Percentiles rank a stretch among this genome's conserved stretches.
Conservation (phyloP, 2,888 invertebrate species). For the Autographa pulchrina region DNA sequence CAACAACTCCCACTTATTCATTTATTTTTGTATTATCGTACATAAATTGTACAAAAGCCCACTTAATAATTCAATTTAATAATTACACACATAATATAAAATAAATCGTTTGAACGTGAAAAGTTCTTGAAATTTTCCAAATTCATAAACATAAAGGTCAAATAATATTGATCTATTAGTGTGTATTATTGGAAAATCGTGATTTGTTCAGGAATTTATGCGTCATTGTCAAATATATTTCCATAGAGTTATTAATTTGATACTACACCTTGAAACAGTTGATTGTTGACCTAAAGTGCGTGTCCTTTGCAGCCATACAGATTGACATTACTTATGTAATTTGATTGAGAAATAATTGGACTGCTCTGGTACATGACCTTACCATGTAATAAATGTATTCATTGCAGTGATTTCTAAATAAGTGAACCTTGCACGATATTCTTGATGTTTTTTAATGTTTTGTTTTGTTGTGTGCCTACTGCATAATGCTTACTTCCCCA, state of each 20-base stretch:
- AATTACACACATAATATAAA: not conserved
- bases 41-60: too few relatives aligned
- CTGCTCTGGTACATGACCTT: slow-evolving; percentile 8
- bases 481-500: not conserved
- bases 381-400: slow-evolving; percentile 27
- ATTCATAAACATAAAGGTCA: slow-evolving; percentile 50
- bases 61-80: not conserved
- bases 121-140: slow-evolving; percentile 36
- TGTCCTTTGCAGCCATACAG: slow-evolving; percentile 50
- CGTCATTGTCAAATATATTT: slow-evolving; percentile 72
- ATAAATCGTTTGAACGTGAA: slow-evolving; percentile 20
- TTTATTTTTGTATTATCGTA: too few relatives aligned
- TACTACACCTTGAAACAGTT: slow-evolving; percentile 59
- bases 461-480: not conserved
- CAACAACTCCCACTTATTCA: too few relatives aligned
- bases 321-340: slow-evolving; percentile 37
- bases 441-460: not conserved
- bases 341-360: slow-evolving; percentile 43
- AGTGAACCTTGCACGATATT: not conserved
- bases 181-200: slow-evolving; percentile 64
- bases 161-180: slow-evolving; percentile 59
- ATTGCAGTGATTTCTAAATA: not conserved
- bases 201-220: slow-evolving; percentile 61
- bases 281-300: slow-evolving; percentile 38
- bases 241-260: slow-evolving; percentile 59